Base-by-base conservation (phyloP, 2,888 invertebrate species). In the Carcina quercana region DNA sequence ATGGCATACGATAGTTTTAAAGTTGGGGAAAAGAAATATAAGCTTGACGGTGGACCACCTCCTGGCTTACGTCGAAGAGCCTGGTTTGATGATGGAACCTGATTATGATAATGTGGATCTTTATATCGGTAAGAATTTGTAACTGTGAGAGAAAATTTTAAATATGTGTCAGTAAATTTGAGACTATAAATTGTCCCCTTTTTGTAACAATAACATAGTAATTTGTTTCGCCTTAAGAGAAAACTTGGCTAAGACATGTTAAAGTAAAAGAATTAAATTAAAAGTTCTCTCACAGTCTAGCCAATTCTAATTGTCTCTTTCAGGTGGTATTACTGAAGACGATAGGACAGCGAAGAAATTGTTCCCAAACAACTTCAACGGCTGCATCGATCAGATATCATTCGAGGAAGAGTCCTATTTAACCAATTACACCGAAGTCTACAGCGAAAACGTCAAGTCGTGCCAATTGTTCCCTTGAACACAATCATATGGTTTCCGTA, bases 1-100 rank as follows among this genome's bases (percentile, higher is more conserved):
- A 39, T 92, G 91, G 91, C 92, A 92, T 47, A 82, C 64, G 3
- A 42, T 89, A 1, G 65, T 74, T 20, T 41, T 89, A n/a, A 72
- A 59, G 19, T 61, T 87, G 29, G 61, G 69, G 12, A 71, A 66
- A 2, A 54, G 60, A 5, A 76, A 84, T 40, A 55, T 85, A 29
- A 64, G 69, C 1, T 39, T 87, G 20, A 48, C 53, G 8, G 61
- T 87, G 2, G 86, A 88, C 42, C 57, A 67, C 24, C 54, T 49
- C 14, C 30, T 72, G 31, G 65, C 69, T 1, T 75, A 74, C 38
- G 50, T 65, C 13, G 78, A 82, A 32, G 73, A 75, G 29, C 59
- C 64, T 3, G 73, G 66, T 3, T 40, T 66, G n/a, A 50, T 37
- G 7, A 45, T 42, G 12, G 50, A 50, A 8, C 35, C 46, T 1